phyloP scores from a whole-genome alignment of 2,113 vertebrate species.

The Notothenia coriiceps region DNA sequence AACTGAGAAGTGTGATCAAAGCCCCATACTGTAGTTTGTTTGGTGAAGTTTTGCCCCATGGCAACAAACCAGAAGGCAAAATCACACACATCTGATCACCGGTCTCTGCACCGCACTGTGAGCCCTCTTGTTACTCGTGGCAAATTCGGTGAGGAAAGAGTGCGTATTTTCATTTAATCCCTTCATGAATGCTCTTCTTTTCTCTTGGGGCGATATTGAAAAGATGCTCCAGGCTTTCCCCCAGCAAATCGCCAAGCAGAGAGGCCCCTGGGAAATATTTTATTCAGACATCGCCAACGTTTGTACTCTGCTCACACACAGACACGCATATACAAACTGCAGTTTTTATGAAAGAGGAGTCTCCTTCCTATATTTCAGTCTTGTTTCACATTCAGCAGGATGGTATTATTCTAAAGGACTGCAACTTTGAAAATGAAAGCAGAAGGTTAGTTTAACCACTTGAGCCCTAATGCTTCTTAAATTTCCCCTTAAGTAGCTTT shows the following conservation, averaged over 20 bases:
- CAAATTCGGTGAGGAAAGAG: constrained; percentile 28
- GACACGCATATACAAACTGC: constrained; percentile 39
- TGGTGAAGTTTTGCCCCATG: constrained; percentile 2
- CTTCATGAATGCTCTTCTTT: constrained; percentile 56
- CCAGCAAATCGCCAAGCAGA: constrained; percentile 66
- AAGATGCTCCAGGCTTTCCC: constrained; percentile 76
- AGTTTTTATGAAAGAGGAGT: constrained; percentile 55
- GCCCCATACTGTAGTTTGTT: background rate
- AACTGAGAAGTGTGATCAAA: constrained; percentile 13
- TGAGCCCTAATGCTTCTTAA: constrained; percentile 49
- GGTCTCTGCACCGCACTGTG: background rate
- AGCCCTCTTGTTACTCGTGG: constrained; percentile 45
- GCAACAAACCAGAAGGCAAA: constrained; percentile 7
- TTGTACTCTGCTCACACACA: constrained; percentile 55
- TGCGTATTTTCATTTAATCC: constrained; percentile 73
- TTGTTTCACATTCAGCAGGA: constrained; percentile 42
- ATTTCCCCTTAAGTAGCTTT: constrained; percentile 42
- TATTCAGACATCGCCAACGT: constrained; percentile 75
- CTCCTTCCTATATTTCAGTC: constrained; percentile 64
- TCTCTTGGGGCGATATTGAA: constrained; percentile 70
- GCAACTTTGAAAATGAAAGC: constrained; percentile 54
- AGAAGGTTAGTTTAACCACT: constrained; percentile 54
- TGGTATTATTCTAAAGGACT: constrained; percentile 22
- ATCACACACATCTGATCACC: constrained; percentile 1
- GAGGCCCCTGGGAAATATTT: constrained; percentile 78